Base-by-base conservation (phyloP, 1,140 invertebrate species). In the Gonioctena quinquepunctata region DNA sequence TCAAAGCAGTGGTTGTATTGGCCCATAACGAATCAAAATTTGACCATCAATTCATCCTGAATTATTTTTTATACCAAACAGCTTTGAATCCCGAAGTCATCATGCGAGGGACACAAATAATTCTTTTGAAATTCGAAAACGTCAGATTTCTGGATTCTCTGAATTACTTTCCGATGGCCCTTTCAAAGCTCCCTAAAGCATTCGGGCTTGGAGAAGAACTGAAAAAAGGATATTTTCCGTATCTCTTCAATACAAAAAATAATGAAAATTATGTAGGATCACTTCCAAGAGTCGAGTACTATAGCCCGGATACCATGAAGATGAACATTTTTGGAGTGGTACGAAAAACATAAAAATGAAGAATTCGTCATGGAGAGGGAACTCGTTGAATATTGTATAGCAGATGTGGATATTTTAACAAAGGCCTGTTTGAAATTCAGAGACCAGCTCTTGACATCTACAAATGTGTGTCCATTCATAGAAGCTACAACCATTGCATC, bases 151-250 rank as follows among this genome's bases (percentile, higher is more conserved):
- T n/a, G 54, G 19, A 57, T 25, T 57, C 19, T 3, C 21, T 57
- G 3, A 57, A 57, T 7, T 57, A 57, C 22, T 57, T 57, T 57
- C 54, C 54, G n/a, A 22, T 22, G 54, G 21, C 16, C 2, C 23
- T 57, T 13, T 13, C 33, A 8, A 42, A 42, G 5, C 59, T 61
- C 3, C 11, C 66, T 8, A 65, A 72, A 57, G 72, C 66, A 11
- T 73, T 77, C 64, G 70, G 62, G 5, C 33, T 78, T 23, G 22
- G 7, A 2, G 13, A 42, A 2, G 16, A 8, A 3, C 8, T 23
- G n/a, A 56, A 54, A 49, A 77, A 76, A 59, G 77, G 73, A 2
- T 74, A 76, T 57, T 77, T 76, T 66, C 74, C 71, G 4, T 70
- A 78, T 68, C 64, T 77, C 3, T 76, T 76, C 66, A 79, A 75